phyloP scores from a whole-genome alignment of 2,113 vertebrate species.

The Silurus asotus region DNA sequence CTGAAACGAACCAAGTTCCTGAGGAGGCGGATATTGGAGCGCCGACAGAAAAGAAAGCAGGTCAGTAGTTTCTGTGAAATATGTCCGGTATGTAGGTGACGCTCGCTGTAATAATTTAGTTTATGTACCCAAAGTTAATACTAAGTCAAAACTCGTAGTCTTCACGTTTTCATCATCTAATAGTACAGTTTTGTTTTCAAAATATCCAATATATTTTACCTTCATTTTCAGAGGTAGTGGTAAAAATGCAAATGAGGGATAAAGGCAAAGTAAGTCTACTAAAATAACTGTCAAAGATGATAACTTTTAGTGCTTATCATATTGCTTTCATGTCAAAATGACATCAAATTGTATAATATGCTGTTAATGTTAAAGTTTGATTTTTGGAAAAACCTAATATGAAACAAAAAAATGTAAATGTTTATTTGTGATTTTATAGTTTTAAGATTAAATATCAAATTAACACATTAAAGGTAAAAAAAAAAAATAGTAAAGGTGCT shows the following conservation, averaged over 20 bases:
- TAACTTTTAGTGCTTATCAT: background rate
- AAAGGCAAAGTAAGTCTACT: background rate
- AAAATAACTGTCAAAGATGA: background rate
- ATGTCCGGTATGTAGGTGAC: background rate
- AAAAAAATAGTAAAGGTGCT: no score
- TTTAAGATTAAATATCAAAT: background rate
- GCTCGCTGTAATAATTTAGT: background rate
- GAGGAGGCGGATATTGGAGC: constrained; percentile 73
- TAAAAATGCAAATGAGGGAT: background rate
- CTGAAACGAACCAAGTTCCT: constrained; percentile 83
- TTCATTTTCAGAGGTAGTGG: background rate
- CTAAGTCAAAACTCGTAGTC: background rate
- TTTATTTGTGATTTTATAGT: background rate
- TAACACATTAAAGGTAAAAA: background rate
- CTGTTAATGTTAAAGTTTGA: background rate
- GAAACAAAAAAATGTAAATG: background rate
- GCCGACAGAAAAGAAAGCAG: constrained; percentile 78
- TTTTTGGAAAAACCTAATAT: background rate
- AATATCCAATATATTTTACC: background rate
- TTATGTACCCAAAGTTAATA: background rate
- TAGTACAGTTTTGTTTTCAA: background rate
- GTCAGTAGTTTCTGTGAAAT: constrained; percentile 50
- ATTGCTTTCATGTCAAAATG: background rate
- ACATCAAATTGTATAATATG: background rate
- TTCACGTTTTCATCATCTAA: background rate